Percentiles rank a stretch among this genome's conserved stretches.
Evolutionary conservation across 1,140 invertebrate species (phyloP).

Genomic region (Drosophila prosaltans): DNA sequence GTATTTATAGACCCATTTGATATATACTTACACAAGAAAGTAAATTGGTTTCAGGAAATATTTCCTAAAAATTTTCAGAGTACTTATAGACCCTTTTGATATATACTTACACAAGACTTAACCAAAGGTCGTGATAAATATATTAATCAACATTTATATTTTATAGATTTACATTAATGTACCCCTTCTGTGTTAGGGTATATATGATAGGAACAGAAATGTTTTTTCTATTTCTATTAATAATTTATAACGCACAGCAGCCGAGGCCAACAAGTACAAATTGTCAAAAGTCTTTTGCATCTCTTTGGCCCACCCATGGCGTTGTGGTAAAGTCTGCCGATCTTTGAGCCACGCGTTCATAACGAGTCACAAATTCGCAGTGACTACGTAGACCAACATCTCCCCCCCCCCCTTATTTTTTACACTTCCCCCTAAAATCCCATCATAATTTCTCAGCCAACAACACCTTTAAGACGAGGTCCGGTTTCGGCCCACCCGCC

Average conservation of each 20-base stretch:
- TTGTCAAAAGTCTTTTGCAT: conserved; percentile 79
- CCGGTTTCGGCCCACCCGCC: conserved; percentile 63
- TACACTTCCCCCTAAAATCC: conserved; percentile 13
- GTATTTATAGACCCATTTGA: no score
- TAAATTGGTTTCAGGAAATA: no score
- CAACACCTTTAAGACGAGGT: conserved; percentile 63
- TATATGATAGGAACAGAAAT: not conserved
- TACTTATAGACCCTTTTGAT: no score
- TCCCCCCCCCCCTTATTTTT: not conserved
- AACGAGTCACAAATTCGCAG: conserved; percentile 77
- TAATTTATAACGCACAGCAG: conserved; percentile 78
- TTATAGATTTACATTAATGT: no score
- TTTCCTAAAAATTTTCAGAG: no score
- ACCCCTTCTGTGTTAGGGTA: not conserved
- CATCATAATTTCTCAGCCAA: conserved; percentile 77
- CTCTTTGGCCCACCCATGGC: conserved; percentile 66
- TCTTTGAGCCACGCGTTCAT: conserved; percentile 68
- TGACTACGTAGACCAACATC: conserved; percentile 49
- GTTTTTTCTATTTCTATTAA: conserved; percentile 73
- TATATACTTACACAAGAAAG: no score
- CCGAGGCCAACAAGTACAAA: conserved; percentile 71
- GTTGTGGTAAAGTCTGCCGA: conserved; percentile 39
- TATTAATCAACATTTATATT: no score
- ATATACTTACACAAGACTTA: no score
- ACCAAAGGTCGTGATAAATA: no score